phyloP scores from a whole-genome alignment of 2,888 invertebrate species.

The Lymantria monacha region DNA sequence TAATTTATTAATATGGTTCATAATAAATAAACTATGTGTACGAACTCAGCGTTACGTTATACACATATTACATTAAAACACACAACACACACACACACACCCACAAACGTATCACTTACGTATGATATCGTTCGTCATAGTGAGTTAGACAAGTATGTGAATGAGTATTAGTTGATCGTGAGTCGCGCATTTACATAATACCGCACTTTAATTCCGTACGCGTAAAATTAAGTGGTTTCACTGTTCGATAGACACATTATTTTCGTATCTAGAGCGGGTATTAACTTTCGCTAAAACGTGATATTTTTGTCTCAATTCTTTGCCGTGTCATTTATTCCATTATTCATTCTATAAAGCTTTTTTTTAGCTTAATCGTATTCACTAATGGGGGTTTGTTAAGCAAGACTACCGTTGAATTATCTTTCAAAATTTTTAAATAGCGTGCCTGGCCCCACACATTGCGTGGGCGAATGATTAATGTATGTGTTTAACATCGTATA shows the following conservation, averaged over 20 bases:
- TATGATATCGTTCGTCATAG: conserved; percentile 6
- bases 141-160: conserved; percentile 31
- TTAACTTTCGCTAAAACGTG: conserved; percentile 56
- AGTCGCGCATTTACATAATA: conserved; percentile 21
- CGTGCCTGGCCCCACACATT: too few relatives aligned
- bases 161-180: conserved; percentile 11
- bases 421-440: too few relatives aligned
- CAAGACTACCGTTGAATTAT: too few relatives aligned
- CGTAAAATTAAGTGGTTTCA: conserved; percentile 60
- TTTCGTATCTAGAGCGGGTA: conserved; percentile 59
- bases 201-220: conserved; percentile 47
- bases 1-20: too few relatives aligned
- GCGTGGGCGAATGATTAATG: too few relatives aligned
- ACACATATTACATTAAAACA: too few relatives aligned
- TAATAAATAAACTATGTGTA: too few relatives aligned
- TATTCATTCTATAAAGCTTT: not conserved
- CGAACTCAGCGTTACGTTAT: too few relatives aligned
- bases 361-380: not conserved
- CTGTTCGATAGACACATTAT: conserved; percentile 63
- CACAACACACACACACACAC: too few relatives aligned
- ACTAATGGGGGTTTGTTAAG: too few relatives aligned
- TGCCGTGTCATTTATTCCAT: not conserved
- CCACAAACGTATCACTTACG: conserved; percentile 7
- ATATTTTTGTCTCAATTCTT: conserved; percentile 20
- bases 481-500: too few relatives aligned